Conservation (phyloP, 2,113 vertebrate genomes). For the Hydrochoerus hydrochaeris region DNA sequence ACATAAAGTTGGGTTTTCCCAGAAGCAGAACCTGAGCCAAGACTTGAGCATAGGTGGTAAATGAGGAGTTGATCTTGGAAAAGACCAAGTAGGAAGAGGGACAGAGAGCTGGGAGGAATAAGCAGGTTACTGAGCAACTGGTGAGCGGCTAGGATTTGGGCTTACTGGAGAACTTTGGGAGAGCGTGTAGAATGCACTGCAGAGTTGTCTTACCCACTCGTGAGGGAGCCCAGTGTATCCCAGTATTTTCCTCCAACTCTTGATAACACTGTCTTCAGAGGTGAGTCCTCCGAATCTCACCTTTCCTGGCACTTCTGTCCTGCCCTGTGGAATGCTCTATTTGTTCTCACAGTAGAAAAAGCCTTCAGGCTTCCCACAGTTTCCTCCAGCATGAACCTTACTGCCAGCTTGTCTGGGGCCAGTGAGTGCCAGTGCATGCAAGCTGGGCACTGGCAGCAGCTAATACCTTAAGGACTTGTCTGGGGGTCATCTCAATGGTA, state of each 20-base stretch:
- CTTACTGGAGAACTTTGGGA: neutral
- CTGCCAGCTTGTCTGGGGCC: slow-evolving; percentile 4
- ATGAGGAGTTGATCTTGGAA: neutral
- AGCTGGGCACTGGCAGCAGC: neutral
- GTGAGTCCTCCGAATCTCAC: neutral
- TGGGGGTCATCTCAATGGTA: slow-evolving; percentile 14
- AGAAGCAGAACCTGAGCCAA: neutral
- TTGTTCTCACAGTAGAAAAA: slow-evolving; percentile 18
- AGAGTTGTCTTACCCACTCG: neutral
- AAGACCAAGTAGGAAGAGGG: neutral
- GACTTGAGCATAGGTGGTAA: neutral
- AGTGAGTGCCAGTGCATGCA: neutral
- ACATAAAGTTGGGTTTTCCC: neutral
- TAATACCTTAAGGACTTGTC: neutral
- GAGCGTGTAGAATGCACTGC: neutral
- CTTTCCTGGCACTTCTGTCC: neutral
- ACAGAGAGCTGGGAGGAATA: neutral
- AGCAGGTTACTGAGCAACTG: neutral
- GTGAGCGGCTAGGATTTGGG: neutral
- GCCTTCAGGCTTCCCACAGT: neutral
- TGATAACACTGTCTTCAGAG: neutral
- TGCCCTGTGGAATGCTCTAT: neutral
- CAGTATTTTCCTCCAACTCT: neutral
- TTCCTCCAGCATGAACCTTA: slow-evolving; percentile 25
- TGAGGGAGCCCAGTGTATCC: neutral